These are phyloP conservation scores for Hirtodrosophila alboralis DNA, from an alignment of 2,888 invertebrate species.

Conservation along the genomic window DNA sequence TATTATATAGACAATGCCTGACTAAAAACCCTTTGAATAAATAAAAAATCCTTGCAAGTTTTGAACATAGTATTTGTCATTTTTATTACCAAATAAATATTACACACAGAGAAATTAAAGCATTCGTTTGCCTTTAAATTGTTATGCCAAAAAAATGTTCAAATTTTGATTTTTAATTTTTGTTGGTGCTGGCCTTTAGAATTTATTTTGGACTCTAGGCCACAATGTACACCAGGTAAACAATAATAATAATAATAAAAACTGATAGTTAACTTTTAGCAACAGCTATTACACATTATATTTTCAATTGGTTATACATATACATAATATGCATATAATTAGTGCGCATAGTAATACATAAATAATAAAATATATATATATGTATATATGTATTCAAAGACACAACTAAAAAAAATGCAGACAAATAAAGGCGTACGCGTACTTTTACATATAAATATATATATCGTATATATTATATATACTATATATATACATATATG, in stretches of 20 bases:
- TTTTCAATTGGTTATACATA: constrained; percentile 73
- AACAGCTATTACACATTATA: constrained; percentile 75
- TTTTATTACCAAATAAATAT: constrained; percentile 61
- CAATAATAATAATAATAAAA: constrained; percentile 32
- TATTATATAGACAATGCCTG: too few relatives aligned
- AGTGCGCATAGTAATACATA: constrained; percentile 67
- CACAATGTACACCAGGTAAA: constrained; percentile 12
- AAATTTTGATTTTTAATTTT: constrained; percentile 12
- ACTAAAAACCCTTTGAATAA: not conserved
- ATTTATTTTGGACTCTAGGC: not conserved
- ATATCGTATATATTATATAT: constrained; percentile 41
- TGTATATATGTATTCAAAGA: constrained; percentile 48
- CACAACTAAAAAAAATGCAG: constrained; percentile 51
- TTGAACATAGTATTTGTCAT: constrained; percentile 26
- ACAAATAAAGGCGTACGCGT: constrained; percentile 36
- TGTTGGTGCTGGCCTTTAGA: constrained; percentile 1
- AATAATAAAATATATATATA: constrained; percentile 60
- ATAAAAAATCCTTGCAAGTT: not conserved
- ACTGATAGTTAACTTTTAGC: constrained; percentile 65
- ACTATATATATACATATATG: too few relatives aligned
- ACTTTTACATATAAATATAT: constrained; percentile 24
- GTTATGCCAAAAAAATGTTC: constrained; percentile 14
- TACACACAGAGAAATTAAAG: constrained; percentile 63
- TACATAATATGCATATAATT: constrained; percentile 68
- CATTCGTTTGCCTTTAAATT: constrained; percentile 21